Evolutionary conservation across 2,797 vertebrate genomes (phyloP), one percentile per base, ranked within the genome.

Genomic region (Peromyscus melanophrys): DNA sequence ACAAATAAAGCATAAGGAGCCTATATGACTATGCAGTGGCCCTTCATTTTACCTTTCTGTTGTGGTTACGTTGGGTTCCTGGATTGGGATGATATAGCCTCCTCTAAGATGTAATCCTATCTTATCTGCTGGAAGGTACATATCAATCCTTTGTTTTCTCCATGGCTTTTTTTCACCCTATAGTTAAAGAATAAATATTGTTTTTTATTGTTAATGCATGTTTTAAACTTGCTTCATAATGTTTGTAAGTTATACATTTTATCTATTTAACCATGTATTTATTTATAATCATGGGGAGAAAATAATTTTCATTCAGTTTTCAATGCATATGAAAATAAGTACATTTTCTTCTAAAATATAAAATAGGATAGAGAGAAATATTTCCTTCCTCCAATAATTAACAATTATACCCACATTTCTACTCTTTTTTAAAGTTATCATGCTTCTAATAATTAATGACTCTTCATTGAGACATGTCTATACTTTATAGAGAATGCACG

Each of bases 31-130:
- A 55, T 6, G 34, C 67, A 83, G 49, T 52, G 19, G 5, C 12
- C 37, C 52, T 96, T 78, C 27, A 76, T 78, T n/a, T 96, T 98
- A 99, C 99, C 99, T 99, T 98, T 98, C 95, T 93, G 97, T 98
- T 17, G 99, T 99, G 82, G 99, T 99, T 93, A 97, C 99, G 34
- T 90, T 94, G 81, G 99, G 99, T 25, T 98, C 92, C 91, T 99
- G 99, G n/a, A 89, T 99, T 12, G 99, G 99, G 31, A 99, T 99
- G 90, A 99, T 93, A 1, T 99, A 99, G 10, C 99, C 99, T 29
- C 99, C 99, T 98, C 99, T 98, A 97, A 99, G 98, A 98, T 99
- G 99, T 96, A 99, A 98, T 81, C 99, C 99, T 65, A 99, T 97
- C 98, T 99, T 99, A 37, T 99, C 99, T 40, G n/a, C 97, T 12